Evolutionary conservation across 2,797 vertebrate species (phyloP).

Genomic region (Microhierax caerulescens): DNA sequence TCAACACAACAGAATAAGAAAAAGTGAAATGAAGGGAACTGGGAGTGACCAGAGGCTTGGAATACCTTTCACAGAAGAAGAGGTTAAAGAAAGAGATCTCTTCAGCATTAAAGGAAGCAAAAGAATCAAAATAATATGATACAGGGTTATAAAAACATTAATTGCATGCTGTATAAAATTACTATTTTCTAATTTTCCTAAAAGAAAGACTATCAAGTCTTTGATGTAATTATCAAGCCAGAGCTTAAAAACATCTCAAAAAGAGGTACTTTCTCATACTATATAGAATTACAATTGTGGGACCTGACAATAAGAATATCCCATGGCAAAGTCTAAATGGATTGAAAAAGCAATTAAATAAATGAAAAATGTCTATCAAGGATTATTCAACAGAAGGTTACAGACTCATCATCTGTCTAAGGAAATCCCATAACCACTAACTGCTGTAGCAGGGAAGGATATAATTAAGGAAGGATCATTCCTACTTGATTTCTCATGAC

Average conservation of each 20-base stretch:
- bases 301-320: not conserved
- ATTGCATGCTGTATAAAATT: not conserved
- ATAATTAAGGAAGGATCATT: not conserved
- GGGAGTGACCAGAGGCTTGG: not conserved
- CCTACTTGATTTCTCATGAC: not conserved
- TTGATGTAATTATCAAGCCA: conserved; percentile 1
- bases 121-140: not conserved
- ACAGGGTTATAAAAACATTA: not conserved
- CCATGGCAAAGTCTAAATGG: not conserved
- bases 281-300: not conserved
- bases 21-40: not conserved
- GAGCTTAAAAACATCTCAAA: not conserved
- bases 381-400: not conserved
- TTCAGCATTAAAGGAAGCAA: not conserved
- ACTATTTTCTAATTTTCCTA: not conserved
- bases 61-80: not conserved
- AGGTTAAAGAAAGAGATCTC: not conserved
- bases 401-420: not conserved
- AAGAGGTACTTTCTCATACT: not conserved
- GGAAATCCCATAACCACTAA: not conserved
- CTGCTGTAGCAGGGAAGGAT: not conserved
- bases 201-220: not conserved
- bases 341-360: conserved; percentile 19
- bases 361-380: not conserved
- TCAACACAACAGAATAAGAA: not conserved